A percentile compares a stretch with the other conserved stretches of the same genome.
phyloP scores from a whole-genome alignment of 2,113 vertebrate species.

The Ceyx melanurus region DNA sequence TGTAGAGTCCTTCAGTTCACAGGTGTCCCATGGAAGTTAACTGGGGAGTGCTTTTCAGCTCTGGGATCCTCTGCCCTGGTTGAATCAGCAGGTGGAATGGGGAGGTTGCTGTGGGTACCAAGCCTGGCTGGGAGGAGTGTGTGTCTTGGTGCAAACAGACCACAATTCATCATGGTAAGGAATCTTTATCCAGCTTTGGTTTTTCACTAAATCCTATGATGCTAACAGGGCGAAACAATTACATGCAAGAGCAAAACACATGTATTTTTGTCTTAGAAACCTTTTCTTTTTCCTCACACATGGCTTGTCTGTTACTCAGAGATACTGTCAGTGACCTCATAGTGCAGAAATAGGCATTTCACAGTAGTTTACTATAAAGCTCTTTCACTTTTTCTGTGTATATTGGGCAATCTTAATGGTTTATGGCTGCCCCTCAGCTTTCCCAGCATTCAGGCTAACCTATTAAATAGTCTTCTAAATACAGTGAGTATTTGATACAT shows the following conservation, averaged over 20 bases:
- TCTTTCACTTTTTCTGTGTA: neutral
- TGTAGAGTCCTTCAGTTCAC: neutral
- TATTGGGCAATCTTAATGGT: neutral
- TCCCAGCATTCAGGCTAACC: neutral
- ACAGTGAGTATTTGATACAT: neutral
- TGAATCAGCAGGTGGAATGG: fast-evolving
- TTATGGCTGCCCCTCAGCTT: neutral
- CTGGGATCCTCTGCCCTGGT: neutral
- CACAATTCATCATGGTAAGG: neutral
- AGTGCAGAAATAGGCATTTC: neutral
- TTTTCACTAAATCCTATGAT: fast-evolving
- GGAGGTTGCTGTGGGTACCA: neutral
- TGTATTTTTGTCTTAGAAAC: neutral
- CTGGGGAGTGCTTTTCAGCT: fast-evolving
- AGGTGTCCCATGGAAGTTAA: neutral
- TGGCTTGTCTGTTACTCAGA: neutral
- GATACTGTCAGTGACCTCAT: fast-evolving
- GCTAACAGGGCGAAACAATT: fast-evolving
- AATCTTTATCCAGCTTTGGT: neutral
- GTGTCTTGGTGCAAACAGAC: fast-evolving
- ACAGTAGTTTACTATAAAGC: neutral
- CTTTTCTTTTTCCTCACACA: fast-evolving
- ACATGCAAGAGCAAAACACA: no score
- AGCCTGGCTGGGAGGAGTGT: fast-evolving
- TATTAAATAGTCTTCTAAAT: neutral